Evolutionary conservation across 2,797 vertebrate species (phyloP).

Genomic region (Botia almorhae): DNA sequence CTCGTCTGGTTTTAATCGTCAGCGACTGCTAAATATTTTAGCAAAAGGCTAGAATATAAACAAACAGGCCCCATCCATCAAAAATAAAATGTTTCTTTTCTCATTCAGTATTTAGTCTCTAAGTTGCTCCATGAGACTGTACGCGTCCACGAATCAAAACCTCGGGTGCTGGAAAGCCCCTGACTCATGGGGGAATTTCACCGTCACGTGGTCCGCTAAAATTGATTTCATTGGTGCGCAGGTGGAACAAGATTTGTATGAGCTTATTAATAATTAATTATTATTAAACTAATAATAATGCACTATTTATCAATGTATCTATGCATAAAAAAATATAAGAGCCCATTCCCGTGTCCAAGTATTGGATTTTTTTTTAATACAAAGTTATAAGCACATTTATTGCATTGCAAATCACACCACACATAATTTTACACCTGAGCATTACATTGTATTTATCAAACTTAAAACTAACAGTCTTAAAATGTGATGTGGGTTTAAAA

Average conservation of each 20-base stretch:
- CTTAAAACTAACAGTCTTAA: neutral
- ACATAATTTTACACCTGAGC: neutral
- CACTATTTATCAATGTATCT: too few relatives aligned
- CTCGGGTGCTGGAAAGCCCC: constrained; percentile 75
- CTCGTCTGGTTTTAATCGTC: neutral
- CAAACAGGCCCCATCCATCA: neutral
- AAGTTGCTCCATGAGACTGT: neutral
- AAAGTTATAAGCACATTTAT: neutral
- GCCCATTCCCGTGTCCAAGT: too few relatives aligned
- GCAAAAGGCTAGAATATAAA: neutral
- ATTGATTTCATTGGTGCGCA: constrained; percentile 45
- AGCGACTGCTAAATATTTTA: neutral
- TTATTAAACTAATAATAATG: neutral
- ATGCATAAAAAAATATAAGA: too few relatives aligned
- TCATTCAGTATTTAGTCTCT: neutral
- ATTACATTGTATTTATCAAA: neutral
- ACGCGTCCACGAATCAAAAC: neutral
- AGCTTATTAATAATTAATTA: neutral
- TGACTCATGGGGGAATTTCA: constrained; percentile 78
- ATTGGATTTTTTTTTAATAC: too few relatives aligned
- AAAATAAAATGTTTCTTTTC: neutral
- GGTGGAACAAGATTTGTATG: constrained; percentile 37
- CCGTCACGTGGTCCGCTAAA: constrained; percentile 49
- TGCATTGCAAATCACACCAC: neutral
- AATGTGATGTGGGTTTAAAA: neutral